Conservation (phyloP, 2,888 invertebrate genomes). For the Philonicus albiceps region DNA sequence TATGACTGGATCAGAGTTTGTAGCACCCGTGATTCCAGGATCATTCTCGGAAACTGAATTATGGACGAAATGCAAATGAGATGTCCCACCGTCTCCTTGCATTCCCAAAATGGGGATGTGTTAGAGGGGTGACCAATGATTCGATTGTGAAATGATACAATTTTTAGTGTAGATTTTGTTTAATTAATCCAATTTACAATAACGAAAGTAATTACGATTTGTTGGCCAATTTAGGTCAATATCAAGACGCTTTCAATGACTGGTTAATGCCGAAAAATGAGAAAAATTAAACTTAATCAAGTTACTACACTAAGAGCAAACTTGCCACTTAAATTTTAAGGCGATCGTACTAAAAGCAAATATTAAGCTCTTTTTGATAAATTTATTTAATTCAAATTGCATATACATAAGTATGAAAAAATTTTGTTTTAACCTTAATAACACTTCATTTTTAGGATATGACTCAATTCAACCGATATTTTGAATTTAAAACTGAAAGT, state of each 20-base stretch:
- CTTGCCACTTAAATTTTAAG: no score
- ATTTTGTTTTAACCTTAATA: no score
- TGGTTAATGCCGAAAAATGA: neutral
- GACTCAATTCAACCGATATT: no score
- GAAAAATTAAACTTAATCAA: neutral
- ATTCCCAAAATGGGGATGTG: neutral
- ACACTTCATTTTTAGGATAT: no score
- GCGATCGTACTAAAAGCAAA: no score
- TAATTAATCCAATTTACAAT: neutral
- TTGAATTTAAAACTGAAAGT: no score
- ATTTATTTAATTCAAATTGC: no score
- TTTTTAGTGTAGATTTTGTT: neutral
- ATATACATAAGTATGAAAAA: no score
- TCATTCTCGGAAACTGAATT: conserved; percentile 39
- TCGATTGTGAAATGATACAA: neutral
- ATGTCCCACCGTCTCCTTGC: neutral
- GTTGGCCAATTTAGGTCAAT: neutral
- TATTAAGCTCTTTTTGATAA: no score
- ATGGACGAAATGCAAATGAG: conserved; percentile 48
- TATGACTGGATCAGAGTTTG: conserved; percentile 57
- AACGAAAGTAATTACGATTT: neutral
- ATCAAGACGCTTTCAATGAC: neutral
- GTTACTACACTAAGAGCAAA: neutral
- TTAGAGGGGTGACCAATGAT: neutral
- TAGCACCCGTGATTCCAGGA: conserved; percentile 45